A percentile compares a stretch with the other conserved stretches of the same genome.
Conservation (phyloP, 2,888 invertebrate species). For the Tetropium fuscum region DNA sequence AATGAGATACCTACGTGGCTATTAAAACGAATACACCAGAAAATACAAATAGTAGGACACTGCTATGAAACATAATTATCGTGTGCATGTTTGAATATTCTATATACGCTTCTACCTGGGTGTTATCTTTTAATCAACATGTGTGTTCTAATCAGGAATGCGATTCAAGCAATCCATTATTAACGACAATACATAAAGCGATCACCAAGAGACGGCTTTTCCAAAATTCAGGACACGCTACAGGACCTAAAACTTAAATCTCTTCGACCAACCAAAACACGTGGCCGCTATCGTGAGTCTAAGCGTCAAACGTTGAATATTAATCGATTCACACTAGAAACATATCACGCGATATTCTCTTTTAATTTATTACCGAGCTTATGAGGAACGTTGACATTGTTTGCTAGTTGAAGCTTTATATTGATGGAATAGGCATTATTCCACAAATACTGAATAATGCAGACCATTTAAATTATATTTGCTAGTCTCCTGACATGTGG, state of each 20-base stretch:
- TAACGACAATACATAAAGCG: constrained; percentile 48
- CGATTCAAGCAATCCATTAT: constrained; percentile 53
- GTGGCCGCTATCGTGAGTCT: constrained; percentile 25
- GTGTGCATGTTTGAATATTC: constrained; percentile 23
- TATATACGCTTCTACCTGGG: constrained; percentile 14
- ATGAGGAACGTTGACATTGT: constrained; percentile 29
- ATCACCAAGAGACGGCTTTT: constrained; percentile 32
- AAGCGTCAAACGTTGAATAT: constrained; percentile 43
- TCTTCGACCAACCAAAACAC: constrained; percentile 34
- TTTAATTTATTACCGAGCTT: constrained; percentile 39
- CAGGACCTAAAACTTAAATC: constrained; percentile 30
- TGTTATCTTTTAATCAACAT: constrained; percentile 57
- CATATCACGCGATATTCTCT: constrained; percentile 44
- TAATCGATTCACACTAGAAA: constrained; percentile 48
- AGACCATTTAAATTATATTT: too few relatives aligned
- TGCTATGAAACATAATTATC: constrained; percentile 14
- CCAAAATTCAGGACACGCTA: constrained; percentile 36
- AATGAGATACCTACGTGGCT: too few relatives aligned
- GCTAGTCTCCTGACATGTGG: too few relatives aligned
- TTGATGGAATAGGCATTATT: too few relatives aligned
- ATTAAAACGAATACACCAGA: constrained; percentile 3
- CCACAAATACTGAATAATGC: too few relatives aligned
- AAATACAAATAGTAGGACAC: constrained; percentile 19
- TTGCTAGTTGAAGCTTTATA: constrained; percentile 15
- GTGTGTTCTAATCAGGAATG: constrained; percentile 60